Evolutionary conservation across 1,140 invertebrate genomes (phyloP).

Genomic region (Antheraea mylitta): DNA sequence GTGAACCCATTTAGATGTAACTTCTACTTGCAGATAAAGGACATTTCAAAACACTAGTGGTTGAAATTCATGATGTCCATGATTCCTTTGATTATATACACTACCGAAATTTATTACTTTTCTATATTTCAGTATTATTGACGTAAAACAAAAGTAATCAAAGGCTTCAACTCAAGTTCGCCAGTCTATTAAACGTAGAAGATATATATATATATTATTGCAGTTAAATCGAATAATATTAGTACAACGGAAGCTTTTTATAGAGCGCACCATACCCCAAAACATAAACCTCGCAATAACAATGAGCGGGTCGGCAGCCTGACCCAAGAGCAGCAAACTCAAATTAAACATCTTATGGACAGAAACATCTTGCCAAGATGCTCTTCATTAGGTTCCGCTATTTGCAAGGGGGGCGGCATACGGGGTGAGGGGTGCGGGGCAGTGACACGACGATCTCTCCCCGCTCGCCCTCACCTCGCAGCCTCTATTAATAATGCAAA

Average conservation of each 20-base stretch:
- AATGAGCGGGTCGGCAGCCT: conserved; percentile 56
- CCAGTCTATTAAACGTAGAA: no score
- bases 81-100: no score
- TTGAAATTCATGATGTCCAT: no score
- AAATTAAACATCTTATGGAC: conserved; percentile 77
- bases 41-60: no score
- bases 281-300: conserved; percentile 58
- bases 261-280: conserved; percentile 22
- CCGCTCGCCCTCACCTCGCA: conserved; percentile 29
- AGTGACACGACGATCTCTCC: conserved; percentile 37
- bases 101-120: no score
- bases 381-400: conserved; percentile 75
- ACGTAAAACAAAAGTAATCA: no score
- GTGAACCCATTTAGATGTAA: no score
- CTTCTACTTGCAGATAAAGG: no score
- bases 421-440: conserved; percentile 34
- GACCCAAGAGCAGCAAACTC: conserved; percentile 71
- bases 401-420: conserved; percentile 47
- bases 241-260: conserved; percentile 3
- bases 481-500: conserved; percentile 78
- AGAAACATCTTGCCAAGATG: conserved; percentile 72
- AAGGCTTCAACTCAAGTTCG: no score
- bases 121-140: no score
- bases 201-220: no score
- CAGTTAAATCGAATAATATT: not conserved